phyloP scores from a whole-genome alignment of 2,113 vertebrate genomes.

The Ivindomyrus marchei region DNA sequence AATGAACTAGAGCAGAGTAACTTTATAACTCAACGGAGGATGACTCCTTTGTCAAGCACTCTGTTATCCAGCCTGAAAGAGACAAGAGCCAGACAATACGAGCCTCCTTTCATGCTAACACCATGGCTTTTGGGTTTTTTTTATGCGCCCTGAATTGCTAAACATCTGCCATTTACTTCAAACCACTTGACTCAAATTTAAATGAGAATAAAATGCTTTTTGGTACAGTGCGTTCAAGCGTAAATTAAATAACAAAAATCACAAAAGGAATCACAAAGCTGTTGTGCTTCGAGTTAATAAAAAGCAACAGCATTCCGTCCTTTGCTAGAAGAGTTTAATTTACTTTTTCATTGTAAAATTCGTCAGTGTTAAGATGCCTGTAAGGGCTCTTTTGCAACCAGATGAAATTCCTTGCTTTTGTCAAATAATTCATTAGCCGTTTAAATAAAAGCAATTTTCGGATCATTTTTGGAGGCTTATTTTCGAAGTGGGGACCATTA shows the following conservation, averaged over 20 bases:
- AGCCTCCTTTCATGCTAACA: slow-evolving; percentile 52
- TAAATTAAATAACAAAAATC: slow-evolving; percentile 44
- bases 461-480: background rate
- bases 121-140: slow-evolving; percentile 59
- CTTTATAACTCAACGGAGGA: slow-evolving; percentile 74
- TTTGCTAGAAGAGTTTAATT: background rate
- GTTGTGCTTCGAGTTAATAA: slow-evolving; percentile 20
- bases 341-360: background rate
- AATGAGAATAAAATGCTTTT: slow-evolving; percentile 54
- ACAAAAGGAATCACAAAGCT: slow-evolving; percentile 1
- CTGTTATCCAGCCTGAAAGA: slow-evolving; percentile 50
- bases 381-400: background rate
- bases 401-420: background rate
- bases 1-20: slow-evolving; percentile 76
- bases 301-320: background rate
- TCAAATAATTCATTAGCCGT: background rate
- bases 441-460: background rate
- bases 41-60: slow-evolving; percentile 59
- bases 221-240: slow-evolving; percentile 41
- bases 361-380: background rate
- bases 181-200: slow-evolving; percentile 54
- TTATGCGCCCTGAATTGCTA: slow-evolving; percentile 71
- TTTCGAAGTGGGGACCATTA: background rate
- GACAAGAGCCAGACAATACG: slow-evolving; percentile 61
- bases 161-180: slow-evolving; percentile 72